A percentile compares a stretch with the other conserved stretches of the same genome.
Evolutionary conservation across 2,113 vertebrate species (phyloP).

Genomic region (Microcebus tavaratra): DNA sequence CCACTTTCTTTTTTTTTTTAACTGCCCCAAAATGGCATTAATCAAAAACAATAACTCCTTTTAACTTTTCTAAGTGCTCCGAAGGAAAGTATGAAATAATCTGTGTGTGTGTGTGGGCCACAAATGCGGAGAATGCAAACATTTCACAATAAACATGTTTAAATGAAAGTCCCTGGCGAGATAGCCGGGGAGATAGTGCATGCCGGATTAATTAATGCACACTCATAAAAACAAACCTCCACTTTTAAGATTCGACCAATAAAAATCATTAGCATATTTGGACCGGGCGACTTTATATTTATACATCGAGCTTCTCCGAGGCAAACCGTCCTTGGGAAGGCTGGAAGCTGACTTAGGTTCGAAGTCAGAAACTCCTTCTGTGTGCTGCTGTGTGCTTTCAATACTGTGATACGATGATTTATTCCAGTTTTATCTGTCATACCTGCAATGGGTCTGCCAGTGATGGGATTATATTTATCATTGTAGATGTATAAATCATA

Average conservation of each 20-base stretch:
- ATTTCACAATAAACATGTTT: constrained; percentile 99
- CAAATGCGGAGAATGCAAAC: constrained; percentile 98
- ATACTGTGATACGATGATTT: constrained; percentile 77
- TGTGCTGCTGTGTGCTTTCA: constrained; percentile 73
- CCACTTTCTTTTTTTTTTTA: background rate
- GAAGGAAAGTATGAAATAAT: constrained; percentile 97
- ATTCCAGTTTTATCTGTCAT: constrained; percentile 84
- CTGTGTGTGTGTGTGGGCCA: constrained; percentile 99
- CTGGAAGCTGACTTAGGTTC: constrained; percentile 79
- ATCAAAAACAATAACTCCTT: constrained; percentile 99
- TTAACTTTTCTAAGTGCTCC: constrained; percentile 93
- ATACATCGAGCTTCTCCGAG: constrained; percentile 80
- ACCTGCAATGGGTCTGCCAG: constrained; percentile 85
- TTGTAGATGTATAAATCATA: constrained; percentile 79
- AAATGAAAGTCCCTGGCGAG: constrained; percentile 97
- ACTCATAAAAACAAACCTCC: constrained; percentile 98
- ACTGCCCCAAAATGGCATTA: constrained; percentile 90
- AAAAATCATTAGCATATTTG: constrained; percentile 95
- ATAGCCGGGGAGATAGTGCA: constrained; percentile 96
- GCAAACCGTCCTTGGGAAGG: constrained; percentile 79
- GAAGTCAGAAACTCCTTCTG: constrained; percentile 75
- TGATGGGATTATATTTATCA: constrained; percentile 83
- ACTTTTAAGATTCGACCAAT: constrained; percentile 95
- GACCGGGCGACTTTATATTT: constrained; percentile 88
- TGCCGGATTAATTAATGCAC: constrained; percentile 98